A percentile compares a stretch with the other conserved stretches of the same genome.
Conservation (phyloP, 2,888 invertebrate genomes). For the Drosophila meridiana region DNA sequence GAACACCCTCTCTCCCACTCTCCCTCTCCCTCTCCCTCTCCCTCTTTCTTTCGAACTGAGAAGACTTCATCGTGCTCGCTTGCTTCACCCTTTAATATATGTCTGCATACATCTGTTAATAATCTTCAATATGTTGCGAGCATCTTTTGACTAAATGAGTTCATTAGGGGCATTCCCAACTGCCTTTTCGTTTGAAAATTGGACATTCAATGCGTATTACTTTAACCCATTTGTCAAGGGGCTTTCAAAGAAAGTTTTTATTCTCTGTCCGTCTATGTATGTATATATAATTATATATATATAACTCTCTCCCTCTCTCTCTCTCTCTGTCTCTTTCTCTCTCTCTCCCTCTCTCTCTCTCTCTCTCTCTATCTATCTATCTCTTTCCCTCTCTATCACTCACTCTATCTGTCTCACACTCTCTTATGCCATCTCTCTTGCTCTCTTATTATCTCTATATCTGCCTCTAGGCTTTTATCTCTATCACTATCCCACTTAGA, state of each 20-base stretch:
- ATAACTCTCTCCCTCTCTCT: neutral
- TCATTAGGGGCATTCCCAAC: conserved; percentile 30
- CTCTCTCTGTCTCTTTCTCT: neutral
- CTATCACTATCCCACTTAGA: too few relatives aligned
- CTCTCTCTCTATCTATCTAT: neutral
- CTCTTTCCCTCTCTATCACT: neutral
- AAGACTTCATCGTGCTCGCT: neutral
- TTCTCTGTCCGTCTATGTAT: too few relatives aligned
- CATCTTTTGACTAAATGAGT: conserved; percentile 43
- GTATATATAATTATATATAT: too few relatives aligned
- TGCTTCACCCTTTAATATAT: conserved; percentile 12
- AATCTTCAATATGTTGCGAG: conserved; percentile 38
- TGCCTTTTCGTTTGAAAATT: conserved; percentile 7
- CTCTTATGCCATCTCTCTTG: neutral
- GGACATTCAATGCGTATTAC: neutral
- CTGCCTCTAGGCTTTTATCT: too few relatives aligned
- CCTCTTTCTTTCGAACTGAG: neutral
- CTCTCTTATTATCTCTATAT: too few relatives aligned
- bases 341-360: neutral
- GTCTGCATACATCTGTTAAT: conserved; percentile 52
- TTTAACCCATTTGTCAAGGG: neutral
- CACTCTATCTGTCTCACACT: neutral
- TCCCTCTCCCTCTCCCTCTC: too few relatives aligned
- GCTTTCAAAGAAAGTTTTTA: too few relatives aligned
- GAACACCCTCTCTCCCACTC: neutral